Evolutionary conservation across 92 coral and sea anemone species (phyloP).

Genomic region (Epizoanthus illoricatus): DNA sequence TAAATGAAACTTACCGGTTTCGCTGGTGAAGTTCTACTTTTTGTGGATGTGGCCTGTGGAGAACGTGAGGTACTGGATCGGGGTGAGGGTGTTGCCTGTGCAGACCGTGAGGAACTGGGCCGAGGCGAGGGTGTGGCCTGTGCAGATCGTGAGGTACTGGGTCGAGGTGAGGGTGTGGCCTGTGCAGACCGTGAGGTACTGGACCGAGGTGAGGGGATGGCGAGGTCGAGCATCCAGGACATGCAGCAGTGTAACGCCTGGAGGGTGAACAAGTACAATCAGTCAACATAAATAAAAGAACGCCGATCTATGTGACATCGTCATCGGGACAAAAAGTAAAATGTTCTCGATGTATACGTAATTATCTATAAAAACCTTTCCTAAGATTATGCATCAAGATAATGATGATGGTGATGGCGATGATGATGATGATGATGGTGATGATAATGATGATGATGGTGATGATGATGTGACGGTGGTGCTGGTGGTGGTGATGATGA

Average conservation of each 20-base stretch:
- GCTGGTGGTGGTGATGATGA: too few relatives aligned
- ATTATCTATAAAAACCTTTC: too few relatives aligned
- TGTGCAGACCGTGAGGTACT: constrained; percentile 40
- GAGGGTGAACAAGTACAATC: neutral
- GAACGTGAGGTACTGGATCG: constrained; percentile 48
- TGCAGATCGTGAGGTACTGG: constrained; percentile 45
- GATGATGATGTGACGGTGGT: neutral
- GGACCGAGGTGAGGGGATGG: constrained; percentile 83
- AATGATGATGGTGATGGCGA: too few relatives aligned
- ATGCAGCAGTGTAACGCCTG: constrained; percentile 96
- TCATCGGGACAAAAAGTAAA: too few relatives aligned
- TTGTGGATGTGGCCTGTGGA: neutral
- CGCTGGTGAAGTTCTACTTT: neutral
- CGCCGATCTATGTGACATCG: too few relatives aligned
- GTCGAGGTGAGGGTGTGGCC: constrained; percentile 83
- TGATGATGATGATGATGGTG: too few relatives aligned
- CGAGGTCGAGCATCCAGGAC: constrained; percentile 95
- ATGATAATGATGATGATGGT: too few relatives aligned
- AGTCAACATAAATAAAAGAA: neutral
- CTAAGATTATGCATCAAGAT: too few relatives aligned
- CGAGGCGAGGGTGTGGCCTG: constrained; percentile 84
- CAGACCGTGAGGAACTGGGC: constrained; percentile 43
- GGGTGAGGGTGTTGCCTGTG: constrained; percentile 82
- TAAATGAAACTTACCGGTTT: constrained; percentile 1
- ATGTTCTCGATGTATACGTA: too few relatives aligned